phyloP scores from a whole-genome alignment of 2,113 vertebrate genomes.

The Prionailurus bengalensis region DNA sequence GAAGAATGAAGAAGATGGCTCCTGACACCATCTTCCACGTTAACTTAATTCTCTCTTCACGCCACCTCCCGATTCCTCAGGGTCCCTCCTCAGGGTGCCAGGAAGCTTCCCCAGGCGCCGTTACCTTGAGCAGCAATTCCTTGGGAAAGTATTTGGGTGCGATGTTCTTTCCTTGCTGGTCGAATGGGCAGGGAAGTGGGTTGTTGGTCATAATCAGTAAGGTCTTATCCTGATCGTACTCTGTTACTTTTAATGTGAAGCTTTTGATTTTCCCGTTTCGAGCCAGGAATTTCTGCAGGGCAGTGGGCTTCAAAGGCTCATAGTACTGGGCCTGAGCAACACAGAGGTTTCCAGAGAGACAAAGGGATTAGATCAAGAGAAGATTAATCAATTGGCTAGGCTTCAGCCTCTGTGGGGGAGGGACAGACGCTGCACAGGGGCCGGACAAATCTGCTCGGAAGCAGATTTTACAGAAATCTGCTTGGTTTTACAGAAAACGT shows the following conservation, averaged over 20 bases:
- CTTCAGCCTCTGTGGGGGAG: neutral
- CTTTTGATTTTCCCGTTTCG: slow-evolving; percentile 44
- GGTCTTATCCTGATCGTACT: slow-evolving; percentile 80
- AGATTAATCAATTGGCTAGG: neutral
- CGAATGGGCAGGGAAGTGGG: slow-evolving; percentile 56
- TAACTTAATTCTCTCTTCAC: neutral
- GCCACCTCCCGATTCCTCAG: neutral
- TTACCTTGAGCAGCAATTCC: slow-evolving; percentile 66
- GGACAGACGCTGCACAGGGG: neutral
- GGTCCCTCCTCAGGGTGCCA: neutral
- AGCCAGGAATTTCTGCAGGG: slow-evolving; percentile 68
- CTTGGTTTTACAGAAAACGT: neutral
- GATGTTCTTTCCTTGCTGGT: slow-evolving; percentile 39
- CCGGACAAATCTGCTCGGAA: neutral
- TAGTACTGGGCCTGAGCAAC: slow-evolving; percentile 61
- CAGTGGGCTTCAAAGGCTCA: slow-evolving; percentile 21
- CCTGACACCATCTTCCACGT: neutral
- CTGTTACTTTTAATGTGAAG: slow-evolving; percentile 71
- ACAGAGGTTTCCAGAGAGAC: slow-evolving; percentile 65
- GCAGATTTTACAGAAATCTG: neutral
- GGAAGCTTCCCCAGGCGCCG: neutral
- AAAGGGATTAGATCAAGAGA: slow-evolving; percentile 30
- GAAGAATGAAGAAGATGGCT: neutral
- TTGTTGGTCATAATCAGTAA: slow-evolving; percentile 80
- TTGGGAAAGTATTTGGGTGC: slow-evolving; percentile 57